Base-by-base conservation (phyloP, 2,888 invertebrate genomes). In the Malachius bipustulatus region DNA sequence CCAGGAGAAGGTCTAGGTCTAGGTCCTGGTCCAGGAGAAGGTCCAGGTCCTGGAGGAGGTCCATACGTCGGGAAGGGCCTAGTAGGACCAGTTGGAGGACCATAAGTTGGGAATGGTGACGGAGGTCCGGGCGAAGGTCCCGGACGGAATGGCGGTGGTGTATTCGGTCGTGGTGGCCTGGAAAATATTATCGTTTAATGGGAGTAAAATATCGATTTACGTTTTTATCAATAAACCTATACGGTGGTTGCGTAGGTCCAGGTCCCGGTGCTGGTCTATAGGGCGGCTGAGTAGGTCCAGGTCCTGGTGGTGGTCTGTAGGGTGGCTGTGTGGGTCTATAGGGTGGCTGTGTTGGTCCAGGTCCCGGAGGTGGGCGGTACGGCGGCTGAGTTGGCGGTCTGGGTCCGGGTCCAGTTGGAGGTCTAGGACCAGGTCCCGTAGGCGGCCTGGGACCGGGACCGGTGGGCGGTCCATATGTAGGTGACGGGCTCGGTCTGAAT, bases 21-120 rank as follows among this genome's bases (percentile, higher is more conserved):
- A n/a, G 38, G 35, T 24, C 34, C 16, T 16, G 44, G 36, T 37
- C 29, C 34, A 26, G 36, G 33, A 28, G 31, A 33, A 32, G 31
- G 14, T 26, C 26, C 16, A 29, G 42, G 42, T 35, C 24, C 36
- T 35, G 43, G 41, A 34, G 26, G 14, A 32, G 33, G 44, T 39
- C 38, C 14, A 34, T 32, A 37, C 16, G 24, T 19, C 6, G 24
- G n/a, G 24, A 19, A 19, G 6, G 24, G 24, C 6, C 24, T n/a
- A 19, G 14, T 42, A 10, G 39, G 37, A 61, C 57, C 47, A 57
- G 56, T 42, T 51, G 52, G 16, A 50, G 53, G 57, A 13, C 60
- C 52, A 14, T 19, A 19, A 8, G 24, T 19, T 19, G 24, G 24
- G n/a, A 19, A 19, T 8, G 24, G 24, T 19, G 24, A n/a, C 6